Evolutionary conservation across 2,888 invertebrate species (phyloP), one percentile per base, ranked within the genome.

Genomic region (Drosophila paramelanica): DNA sequence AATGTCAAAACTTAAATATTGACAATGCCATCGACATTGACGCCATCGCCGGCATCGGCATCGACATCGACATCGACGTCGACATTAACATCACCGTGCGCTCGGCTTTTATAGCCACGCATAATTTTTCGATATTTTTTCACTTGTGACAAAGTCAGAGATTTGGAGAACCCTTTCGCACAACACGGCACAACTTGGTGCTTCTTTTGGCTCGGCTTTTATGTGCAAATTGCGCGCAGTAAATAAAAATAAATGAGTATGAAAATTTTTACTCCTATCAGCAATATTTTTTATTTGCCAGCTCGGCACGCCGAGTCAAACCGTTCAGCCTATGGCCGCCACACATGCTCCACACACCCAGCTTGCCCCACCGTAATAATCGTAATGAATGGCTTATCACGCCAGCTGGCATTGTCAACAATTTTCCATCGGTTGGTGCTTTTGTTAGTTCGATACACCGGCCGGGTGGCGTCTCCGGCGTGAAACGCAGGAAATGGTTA

Each of bases 331-430:
- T 62, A 69, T 59, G 62, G 45, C 60, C 45, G 36, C 46, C 41
- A 65, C 45, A 47, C 61, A 62, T 36, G 58, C 58, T 23, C 38
- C 36, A 25, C 36, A 36, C 13, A 14, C 41, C 60, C 47, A 41
- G 60, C 57, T 38, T 66, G 57, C 38, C 39, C 55, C 72, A 52
- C 71, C 59, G 72, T 87, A 88, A 87, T 87, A 89, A 89, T 89
- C 87, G 82, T 89, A 87, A 87, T 89, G 89, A 87, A 89, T 87
- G 87, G 85, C 85, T 85, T 89, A 88, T 87, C 86, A 88, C 85
- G 87, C 87, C 86, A 87, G 89, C 88, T 87, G 86, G 85, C 89
- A 79, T 82, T 87, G 87, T 87, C 86, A 87, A 82, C 81, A 77
- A 86, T 85, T 85, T 86, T 66, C 79, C 71, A 73, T 65, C 67